Evolutionary conservation across 2,888 invertebrate genomes (phyloP), one percentile per base, ranked within the genome.

Genomic region (Stenodera caucasica): DNA sequence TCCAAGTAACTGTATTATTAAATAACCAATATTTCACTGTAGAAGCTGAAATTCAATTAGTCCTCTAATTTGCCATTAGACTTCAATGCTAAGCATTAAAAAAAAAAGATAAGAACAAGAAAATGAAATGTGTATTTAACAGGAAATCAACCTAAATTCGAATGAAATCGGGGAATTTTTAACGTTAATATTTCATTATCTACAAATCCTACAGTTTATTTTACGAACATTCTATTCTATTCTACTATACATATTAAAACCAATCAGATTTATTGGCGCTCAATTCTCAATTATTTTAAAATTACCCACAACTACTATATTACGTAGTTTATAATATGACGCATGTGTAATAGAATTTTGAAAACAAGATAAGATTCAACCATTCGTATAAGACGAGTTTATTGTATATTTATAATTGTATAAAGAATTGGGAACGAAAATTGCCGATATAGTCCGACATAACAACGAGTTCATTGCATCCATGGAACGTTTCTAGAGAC

Each of bases 201-300:
- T n/a, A n/a, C n/a, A n/a, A n/a, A n/a, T n/a, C n/a, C n/a, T n/a
- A n/a, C n/a, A n/a, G n/a, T n/a, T n/a, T n/a, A n/a, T n/a, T n/a
- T n/a, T n/a, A n/a, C n/a, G n/a, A n/a, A n/a, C n/a, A n/a, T n/a
- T n/a, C n/a, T n/a, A n/a, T n/a, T n/a, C n/a, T n/a, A n/a, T n/a
- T n/a, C n/a, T n/a, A n/a, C n/a, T n/a, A n/a, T n/a, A n/a, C n/a
- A n/a, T n/a, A n/a, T n/a, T n/a, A n/a, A n/a, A n/a, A 26, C 4
- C 26, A 7, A 26, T 26, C 26, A 26, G 7, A 7, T 61, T 61
- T 55, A 63, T 65, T 65, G 66, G 66, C 56, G 61, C 63, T 61
- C 60, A 58, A 65, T 60, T 63, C 63, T n/a, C 58, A 63, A 59
- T 61, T 60, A 64, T 61, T 66, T 55, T 55, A 64, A 67, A 5